Evolutionary conservation across 1,140 invertebrate genomes (phyloP), one percentile per base, ranked within the genome.

Genomic region (Pseudomyrmex pallidus): DNA sequence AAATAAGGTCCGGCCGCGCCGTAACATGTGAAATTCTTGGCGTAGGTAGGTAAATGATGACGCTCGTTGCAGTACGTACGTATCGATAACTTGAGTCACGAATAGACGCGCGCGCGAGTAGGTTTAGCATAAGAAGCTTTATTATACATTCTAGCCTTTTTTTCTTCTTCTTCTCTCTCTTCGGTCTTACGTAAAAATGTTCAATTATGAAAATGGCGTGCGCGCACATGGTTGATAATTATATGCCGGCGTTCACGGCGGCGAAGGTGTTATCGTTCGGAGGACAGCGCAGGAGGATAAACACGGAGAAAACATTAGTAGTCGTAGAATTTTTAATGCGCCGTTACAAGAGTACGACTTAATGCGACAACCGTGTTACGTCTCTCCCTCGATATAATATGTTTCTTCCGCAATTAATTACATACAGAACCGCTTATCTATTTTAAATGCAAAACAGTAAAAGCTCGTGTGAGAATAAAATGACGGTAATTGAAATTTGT

Each of bases 11-110:
- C 9, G 9, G 67, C 54, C 12, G 59, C 48, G 70, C 20, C 25
- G n/a, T 82, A n/a, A 72, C 54, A 22, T 20, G 66, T 67, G 67
- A 88, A 85, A 88, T 85, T 82, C 67, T 54, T n/a, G 4, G 62
- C 77, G 83, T 88, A 88, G 87, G 87, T 70, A 87, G 86, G 73
- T 85, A 82, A 84, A 85, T 68, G 83, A 63, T 73, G 35, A 50
- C 50, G 72, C 83, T 82, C 61, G 68, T 88, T 88, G 78, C 72
- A 82, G 20, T 68, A 62, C 63, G 66, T 66, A 88, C 35, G 35
- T 35, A 35, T 35, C 35, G 72, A 83, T 88, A 85, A 85, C 73
- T 77, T 57, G 72, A 22, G 56, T 13, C 68, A 20, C 61, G 50
- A 77, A 72, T 57, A 35, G 52, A 4, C 52, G 54, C 64, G 76